phyloP scores from a whole-genome alignment of 2,797 vertebrate species.

The Malacoraja senta region DNA sequence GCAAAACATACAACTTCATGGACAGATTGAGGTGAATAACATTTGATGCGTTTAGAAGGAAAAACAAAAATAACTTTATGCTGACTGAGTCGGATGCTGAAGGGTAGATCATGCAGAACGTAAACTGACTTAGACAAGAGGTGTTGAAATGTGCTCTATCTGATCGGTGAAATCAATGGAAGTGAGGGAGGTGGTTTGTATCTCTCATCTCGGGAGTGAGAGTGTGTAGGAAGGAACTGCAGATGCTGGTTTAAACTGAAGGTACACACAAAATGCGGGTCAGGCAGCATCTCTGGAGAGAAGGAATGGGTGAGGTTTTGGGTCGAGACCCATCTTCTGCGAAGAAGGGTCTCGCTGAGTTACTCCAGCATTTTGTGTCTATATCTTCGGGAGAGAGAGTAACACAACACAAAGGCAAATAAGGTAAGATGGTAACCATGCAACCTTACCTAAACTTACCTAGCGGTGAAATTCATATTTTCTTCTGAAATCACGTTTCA shows the following conservation, averaged over 20 bases:
- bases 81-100: no score
- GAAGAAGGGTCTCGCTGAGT: no score
- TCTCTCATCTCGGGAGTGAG: neutral
- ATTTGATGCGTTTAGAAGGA: neutral
- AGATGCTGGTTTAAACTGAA: no score
- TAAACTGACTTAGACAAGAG: neutral
- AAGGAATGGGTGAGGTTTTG: no score
- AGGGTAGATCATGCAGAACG: neutral
- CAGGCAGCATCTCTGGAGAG: no score
- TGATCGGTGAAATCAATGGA: neutral
- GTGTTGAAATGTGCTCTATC: neutral
- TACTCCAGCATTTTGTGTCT: no score
- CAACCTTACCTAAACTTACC: neutral
- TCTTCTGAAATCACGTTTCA: neutral
- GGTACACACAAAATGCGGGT: no score
- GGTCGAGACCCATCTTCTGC: no score
- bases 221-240: neutral
- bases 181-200: neutral
- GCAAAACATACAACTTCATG: neutral
- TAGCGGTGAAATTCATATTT: neutral
- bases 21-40: neutral
- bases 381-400: neutral
- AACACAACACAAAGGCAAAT: neutral
- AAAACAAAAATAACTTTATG: neutral
- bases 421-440: neutral